Evolutionary conservation across 2,888 invertebrate genomes (phyloP).

Genomic region (Ypsolopha scabrella): DNA sequence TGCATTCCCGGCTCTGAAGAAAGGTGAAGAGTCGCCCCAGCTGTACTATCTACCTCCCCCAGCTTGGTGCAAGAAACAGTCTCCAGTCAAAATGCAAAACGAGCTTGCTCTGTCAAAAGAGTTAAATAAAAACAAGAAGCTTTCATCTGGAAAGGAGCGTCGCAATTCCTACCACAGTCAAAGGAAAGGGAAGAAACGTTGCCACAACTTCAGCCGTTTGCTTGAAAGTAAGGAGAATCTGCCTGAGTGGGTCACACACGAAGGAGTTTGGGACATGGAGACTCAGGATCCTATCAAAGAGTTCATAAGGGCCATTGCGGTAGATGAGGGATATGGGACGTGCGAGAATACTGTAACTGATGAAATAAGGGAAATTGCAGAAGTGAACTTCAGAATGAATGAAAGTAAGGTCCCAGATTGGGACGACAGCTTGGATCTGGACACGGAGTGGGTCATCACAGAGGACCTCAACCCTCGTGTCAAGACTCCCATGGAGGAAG

Average conservation of each 20-base stretch:
- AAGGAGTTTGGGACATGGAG: slow-evolving; percentile 65
- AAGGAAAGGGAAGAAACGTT: slow-evolving; percentile 45
- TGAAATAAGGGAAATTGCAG: slow-evolving; percentile 35
- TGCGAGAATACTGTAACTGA: slow-evolving; percentile 60
- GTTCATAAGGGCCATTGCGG: slow-evolving; percentile 55
- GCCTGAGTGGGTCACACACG: slow-evolving; percentile 69
- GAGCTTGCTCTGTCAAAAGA: slow-evolving; percentile 43
- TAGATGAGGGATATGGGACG: slow-evolving; percentile 65
- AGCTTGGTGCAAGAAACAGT: slow-evolving; percentile 43
- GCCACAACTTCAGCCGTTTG: slow-evolving; percentile 52
- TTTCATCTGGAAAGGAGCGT: slow-evolving; percentile 47
- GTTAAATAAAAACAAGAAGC: slow-evolving; percentile 51
- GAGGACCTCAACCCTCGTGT: slow-evolving; percentile 37
- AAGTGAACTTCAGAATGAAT: slow-evolving; percentile 28
- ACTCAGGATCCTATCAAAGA: slow-evolving; percentile 59
- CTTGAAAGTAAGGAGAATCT: slow-evolving; percentile 55
- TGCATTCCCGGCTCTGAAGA: slow-evolving; percentile 79
- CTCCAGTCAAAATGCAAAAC: slow-evolving; percentile 52
- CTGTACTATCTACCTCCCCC: slow-evolving; percentile 59
- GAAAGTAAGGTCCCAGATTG: slow-evolving; percentile 45
- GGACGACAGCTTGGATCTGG: slow-evolving; percentile 43
- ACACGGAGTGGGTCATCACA: slow-evolving; percentile 39
- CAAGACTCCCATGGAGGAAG: slow-evolving; percentile 52
- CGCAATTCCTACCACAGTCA: slow-evolving; percentile 55
- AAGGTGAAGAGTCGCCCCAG: slow-evolving; percentile 54